Conservation (phyloP, 1,140 invertebrate genomes). For the Caenorhabditis latens region DNA sequence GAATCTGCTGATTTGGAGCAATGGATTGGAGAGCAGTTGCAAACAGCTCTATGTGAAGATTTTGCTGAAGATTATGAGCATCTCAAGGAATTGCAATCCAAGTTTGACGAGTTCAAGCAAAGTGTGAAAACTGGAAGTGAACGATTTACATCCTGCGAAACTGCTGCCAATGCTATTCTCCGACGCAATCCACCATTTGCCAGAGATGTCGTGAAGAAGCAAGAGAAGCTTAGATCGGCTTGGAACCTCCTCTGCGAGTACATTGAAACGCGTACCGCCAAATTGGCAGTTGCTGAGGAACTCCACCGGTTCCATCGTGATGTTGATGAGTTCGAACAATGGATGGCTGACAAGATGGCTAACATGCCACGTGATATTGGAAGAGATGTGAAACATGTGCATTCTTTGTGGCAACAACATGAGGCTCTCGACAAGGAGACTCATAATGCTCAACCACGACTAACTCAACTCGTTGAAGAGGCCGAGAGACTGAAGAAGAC, state of each 20-base stretch:
- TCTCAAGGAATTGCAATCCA: conserved; percentile 87
- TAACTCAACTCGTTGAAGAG: conserved; percentile 91
- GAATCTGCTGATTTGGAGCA: conserved; percentile 91
- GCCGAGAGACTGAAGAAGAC: conserved; percentile 87
- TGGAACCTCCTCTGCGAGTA: conserved; percentile 90
- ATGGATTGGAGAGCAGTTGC: conserved; percentile 94
- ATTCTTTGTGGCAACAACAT: conserved; percentile 87
- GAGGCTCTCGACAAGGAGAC: conserved; percentile 95
- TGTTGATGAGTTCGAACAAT: conserved; percentile 89
- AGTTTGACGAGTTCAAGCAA: conserved; percentile 95
- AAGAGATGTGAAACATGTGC: conserved; percentile 87
- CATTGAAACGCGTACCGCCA: conserved; percentile 87
- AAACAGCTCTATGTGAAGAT: conserved; percentile 90
- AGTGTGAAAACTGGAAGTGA: conserved; percentile 91
- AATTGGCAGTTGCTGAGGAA: conserved; percentile 91
- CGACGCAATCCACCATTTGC: conserved; percentile 84
- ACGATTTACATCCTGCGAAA: conserved; percentile 91
- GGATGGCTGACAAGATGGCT: conserved; percentile 90
- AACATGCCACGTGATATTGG: conserved; percentile 88
- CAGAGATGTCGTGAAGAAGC: conserved; percentile 87
- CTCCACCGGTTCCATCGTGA: conserved; percentile 96
- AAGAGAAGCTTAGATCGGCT: conserved; percentile 88
- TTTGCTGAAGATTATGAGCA: conserved; percentile 98
- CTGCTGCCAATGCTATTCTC: conserved; percentile 89
- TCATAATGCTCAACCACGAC: conserved; percentile 90